Evolutionary conservation across 2,888 invertebrate genomes (phyloP).

Genomic region (Philhelius pedissequus): DNA sequence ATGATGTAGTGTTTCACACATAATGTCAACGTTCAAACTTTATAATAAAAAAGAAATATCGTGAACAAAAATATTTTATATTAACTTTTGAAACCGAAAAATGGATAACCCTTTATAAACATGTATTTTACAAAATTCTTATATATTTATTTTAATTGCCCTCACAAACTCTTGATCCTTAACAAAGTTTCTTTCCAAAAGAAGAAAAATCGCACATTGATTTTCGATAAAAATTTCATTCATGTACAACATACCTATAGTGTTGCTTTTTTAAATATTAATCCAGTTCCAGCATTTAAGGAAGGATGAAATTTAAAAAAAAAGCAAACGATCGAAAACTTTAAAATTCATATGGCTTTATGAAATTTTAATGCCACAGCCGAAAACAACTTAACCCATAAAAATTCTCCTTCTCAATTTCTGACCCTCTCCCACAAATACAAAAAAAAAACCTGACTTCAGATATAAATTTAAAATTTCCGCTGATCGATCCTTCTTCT

Average conservation of each 20-base stretch:
- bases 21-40: no score
- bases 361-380: conserved; percentile 46
- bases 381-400: conserved; percentile 3
- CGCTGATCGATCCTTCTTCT: conserved; percentile 3
- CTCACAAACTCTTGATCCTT: not conserved
- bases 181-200: not conserved
- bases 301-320: not conserved
- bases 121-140: not conserved
- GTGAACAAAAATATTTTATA: no score
- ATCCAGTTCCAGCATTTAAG: not conserved
- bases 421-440: not conserved
- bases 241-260: not conserved
- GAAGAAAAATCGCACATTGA: conserved; percentile 13
- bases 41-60: no score
- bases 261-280: conserved; percentile 4
- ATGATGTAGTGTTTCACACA: no score
- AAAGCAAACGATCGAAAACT: not conserved
- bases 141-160: not conserved
- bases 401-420: conserved; percentile 34
- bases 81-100: no score
- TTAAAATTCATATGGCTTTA: conserved; percentile 33
- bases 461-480: conserved; percentile 5
- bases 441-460: not conserved
- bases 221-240: conserved; percentile 40
- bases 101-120: not conserved